Evolutionary conservation across 2,113 vertebrate genomes (phyloP).

Genomic region (Eira barbara): DNA sequence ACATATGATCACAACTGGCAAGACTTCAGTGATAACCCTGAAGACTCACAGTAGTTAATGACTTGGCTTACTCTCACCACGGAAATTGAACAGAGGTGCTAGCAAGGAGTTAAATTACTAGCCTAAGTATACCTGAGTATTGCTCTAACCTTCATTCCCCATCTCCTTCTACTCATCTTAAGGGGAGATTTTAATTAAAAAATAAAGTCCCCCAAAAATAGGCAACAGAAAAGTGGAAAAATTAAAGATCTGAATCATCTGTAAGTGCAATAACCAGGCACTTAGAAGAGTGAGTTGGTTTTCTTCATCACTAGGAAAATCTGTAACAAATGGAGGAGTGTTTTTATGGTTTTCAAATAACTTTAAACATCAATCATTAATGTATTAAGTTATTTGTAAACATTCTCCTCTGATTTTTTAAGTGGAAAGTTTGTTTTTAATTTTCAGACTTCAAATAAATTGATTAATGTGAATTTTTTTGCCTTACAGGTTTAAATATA

Average conservation of each 20-base stretch:
- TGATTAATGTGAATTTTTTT: background rate
- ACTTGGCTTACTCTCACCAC: background rate
- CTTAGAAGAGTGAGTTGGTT: background rate
- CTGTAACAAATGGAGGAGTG: background rate
- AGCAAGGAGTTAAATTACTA: background rate
- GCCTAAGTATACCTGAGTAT: background rate
- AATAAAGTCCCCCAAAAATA: background rate
- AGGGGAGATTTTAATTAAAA: background rate
- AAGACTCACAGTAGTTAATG: background rate
- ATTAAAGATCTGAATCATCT: background rate
- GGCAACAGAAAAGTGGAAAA: background rate
- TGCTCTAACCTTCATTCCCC: background rate
- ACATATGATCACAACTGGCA: background rate
- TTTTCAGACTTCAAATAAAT: background rate
- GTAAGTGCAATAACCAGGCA: background rate
- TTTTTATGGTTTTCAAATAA: background rate
- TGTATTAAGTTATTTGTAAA: background rate
- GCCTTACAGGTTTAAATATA: background rate
- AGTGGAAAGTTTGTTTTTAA: background rate
- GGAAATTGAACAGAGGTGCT: background rate
- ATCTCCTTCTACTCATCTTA: background rate
- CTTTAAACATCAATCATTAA: background rate
- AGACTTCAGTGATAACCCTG: background rate
- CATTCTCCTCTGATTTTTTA: background rate
- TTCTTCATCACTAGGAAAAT: background rate